A percentile compares a stretch with the other conserved stretches of the same genome.
These are phyloP conservation scores for Pteropus rufus DNA, from an alignment of 2,797 vertebrate species.

Conservation along the genomic window DNA sequence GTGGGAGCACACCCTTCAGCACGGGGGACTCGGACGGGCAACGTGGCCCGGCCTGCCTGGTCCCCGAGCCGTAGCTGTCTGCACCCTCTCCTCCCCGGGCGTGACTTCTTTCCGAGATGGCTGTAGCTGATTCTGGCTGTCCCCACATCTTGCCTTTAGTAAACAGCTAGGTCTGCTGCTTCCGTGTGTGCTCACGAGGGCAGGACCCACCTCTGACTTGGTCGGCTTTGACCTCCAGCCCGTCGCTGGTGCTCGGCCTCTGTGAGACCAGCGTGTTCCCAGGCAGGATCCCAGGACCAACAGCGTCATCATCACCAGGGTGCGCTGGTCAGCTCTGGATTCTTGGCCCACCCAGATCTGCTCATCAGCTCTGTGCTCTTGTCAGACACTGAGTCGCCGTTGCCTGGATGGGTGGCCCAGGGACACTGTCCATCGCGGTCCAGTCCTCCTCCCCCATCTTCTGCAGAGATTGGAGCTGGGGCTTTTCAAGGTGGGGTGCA, in stretches of 20 bases:
- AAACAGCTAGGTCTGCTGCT: too few relatives aligned
- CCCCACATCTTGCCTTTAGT: background rate
- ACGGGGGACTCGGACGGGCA: background rate
- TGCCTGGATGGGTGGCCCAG: background rate
- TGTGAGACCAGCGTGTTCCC: background rate
- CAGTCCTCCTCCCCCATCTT: background rate
- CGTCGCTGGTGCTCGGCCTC: background rate
- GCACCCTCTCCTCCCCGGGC: rapidly evolving
- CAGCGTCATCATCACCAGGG: rapidly evolving
- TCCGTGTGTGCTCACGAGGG: background rate
- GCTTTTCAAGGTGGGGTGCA: background rate
- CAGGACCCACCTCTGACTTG: rapidly evolving
- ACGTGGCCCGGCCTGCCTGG: background rate
- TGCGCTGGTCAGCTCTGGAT: background rate
- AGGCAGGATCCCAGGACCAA: background rate
- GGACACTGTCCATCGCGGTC: background rate
- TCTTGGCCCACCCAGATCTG: background rate
- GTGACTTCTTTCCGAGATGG: background rate
- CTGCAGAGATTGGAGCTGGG: background rate
- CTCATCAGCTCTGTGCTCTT: background rate
- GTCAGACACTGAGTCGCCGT: background rate
- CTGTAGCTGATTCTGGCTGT: background rate
- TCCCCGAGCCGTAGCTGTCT: background rate
- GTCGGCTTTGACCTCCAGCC: background rate
- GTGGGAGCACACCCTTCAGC: background rate